A percentile compares a stretch with the other conserved stretches of the same genome.
phyloP scores from a whole-genome alignment of 2,797 vertebrate genomes.

The Lagorchestes hirsutus region DNA sequence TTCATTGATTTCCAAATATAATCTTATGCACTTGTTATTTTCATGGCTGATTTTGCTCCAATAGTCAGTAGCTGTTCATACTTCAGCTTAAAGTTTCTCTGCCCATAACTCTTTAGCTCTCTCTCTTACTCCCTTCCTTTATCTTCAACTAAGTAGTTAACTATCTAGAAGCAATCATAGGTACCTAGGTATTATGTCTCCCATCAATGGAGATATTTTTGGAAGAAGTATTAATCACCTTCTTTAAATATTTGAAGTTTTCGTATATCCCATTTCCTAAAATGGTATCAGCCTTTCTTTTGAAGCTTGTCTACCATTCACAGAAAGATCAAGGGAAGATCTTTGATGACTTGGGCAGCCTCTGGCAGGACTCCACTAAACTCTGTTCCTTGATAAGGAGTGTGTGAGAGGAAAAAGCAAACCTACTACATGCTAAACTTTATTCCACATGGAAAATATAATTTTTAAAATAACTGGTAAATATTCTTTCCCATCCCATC shows the following conservation, averaged over 20 bases:
- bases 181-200: neutral
- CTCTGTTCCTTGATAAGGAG: neutral
- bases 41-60: neutral
- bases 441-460: neutral
- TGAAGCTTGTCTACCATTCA: neutral
- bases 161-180: neutral
- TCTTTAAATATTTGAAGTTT: neutral
- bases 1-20: neutral
- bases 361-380: neutral
- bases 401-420: neutral
- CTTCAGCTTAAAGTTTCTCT: neutral
- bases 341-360: neutral
- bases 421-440: neutral
- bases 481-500: neutral
- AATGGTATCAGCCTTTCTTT: neutral
- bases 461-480: neutral
- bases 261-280: neutral
- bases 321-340: neutral
- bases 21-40: neutral
- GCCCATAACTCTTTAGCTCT: neutral
- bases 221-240: neutral
- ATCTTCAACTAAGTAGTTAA: neutral
- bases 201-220: neutral
- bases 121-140: neutral
- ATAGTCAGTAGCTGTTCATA: neutral